Evolutionary conservation across 2,797 vertebrate species (phyloP).

Genomic region (Acrossocheilus wenchowensis): DNA sequence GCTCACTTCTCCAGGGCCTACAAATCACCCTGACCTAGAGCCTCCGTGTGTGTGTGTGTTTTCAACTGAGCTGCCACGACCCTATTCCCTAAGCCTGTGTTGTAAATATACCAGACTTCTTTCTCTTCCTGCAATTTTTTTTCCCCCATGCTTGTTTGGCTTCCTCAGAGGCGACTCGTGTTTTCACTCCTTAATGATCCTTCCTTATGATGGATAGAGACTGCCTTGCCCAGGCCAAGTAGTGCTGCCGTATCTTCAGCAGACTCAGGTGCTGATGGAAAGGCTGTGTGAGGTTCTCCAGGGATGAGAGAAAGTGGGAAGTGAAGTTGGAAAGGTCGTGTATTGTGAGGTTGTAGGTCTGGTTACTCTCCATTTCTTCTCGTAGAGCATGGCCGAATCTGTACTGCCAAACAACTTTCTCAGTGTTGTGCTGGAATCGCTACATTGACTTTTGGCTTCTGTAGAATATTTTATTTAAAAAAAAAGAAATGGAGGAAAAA

Average conservation of each 20-base stretch:
- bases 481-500: neutral
- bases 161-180: slow-evolving; percentile 43
- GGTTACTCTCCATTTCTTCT: slow-evolving; percentile 34
- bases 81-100: slow-evolving; percentile 38
- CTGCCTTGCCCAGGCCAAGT: slow-evolving; percentile 24
- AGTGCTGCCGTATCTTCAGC: slow-evolving; percentile 23
- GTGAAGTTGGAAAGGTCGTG: slow-evolving; percentile 28
- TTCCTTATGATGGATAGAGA: slow-evolving; percentile 52
- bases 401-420: neutral
- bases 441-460: neutral
- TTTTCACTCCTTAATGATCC: slow-evolving; percentile 58
- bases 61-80: slow-evolving; percentile 28
- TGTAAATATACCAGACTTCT: slow-evolving; percentile 50
- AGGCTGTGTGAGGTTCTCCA: slow-evolving; percentile 23
- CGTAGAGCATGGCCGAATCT: neutral
- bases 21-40: slow-evolving; percentile 60
- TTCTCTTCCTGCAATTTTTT: slow-evolving; percentile 29
- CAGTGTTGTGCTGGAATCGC: neutral
- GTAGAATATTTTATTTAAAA: neutral
- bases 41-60: slow-evolving; percentile 16
- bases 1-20: slow-evolving; percentile 67
- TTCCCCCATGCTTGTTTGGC: slow-evolving; percentile 24
- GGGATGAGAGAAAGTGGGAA: slow-evolving; percentile 29
- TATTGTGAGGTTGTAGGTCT: slow-evolving; percentile 7
- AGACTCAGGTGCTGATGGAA: slow-evolving; percentile 32